These are phyloP conservation scores for Dioctria linearis DNA, from an alignment of 2,888 invertebrate species.

Conservation along the genomic window DNA sequence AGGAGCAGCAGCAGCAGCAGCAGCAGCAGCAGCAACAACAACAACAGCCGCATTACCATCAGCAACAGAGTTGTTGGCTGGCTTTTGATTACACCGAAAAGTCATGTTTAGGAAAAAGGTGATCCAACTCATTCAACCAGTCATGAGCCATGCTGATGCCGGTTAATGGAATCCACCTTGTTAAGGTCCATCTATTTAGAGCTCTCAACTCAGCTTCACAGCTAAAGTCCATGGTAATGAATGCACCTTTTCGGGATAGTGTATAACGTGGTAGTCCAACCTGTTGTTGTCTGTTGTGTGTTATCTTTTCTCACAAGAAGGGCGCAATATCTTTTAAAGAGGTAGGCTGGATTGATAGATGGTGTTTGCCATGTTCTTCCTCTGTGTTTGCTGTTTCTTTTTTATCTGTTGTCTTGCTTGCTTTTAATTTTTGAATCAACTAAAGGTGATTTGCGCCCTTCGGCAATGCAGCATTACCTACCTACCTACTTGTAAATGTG, in stretches of 20 bases:
- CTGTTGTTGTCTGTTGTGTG: constrained; percentile 54
- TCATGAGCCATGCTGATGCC: constrained; percentile 35
- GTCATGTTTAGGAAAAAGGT: constrained; percentile 47
- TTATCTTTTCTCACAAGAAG: constrained; percentile 58
- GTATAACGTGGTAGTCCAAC: constrained; percentile 53
- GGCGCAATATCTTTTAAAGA: constrained; percentile 56
- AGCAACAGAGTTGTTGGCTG: constrained; percentile 10
- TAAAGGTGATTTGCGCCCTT: constrained; percentile 21
- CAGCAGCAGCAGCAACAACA: neutral
- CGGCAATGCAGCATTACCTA: neutral
- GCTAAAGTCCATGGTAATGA: constrained; percentile 23
- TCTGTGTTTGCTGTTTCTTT: constrained; percentile 47
- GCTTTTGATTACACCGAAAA: constrained; percentile 49
- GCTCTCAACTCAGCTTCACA: constrained; percentile 16
- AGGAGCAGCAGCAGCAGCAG: too few relatives aligned
- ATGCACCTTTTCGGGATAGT: constrained; percentile 47
- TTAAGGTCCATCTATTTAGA: constrained; percentile 51
- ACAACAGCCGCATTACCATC: neutral
- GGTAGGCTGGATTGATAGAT: constrained; percentile 47
- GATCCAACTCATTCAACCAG: constrained; percentile 51
- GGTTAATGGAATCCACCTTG: constrained; percentile 52
- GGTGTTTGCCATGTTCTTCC: constrained; percentile 46
- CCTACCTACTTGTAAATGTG: neutral
- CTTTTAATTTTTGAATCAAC: constrained; percentile 1
- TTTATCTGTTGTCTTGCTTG: constrained; percentile 8